phyloP scores from a whole-genome alignment of 1,140 invertebrate species.

The Fopius arisanus region DNA sequence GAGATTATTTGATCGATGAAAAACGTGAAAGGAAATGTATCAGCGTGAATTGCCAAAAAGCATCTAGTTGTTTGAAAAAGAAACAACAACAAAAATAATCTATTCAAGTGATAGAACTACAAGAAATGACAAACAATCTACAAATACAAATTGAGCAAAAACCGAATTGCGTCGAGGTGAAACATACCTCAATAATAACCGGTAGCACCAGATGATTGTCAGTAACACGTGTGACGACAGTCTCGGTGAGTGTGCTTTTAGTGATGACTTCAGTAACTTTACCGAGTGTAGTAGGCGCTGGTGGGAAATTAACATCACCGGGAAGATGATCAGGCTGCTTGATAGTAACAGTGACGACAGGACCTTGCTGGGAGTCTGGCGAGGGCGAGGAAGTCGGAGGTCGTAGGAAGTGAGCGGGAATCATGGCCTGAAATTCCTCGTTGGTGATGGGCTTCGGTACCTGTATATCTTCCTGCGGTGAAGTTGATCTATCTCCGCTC shows the following conservation, averaged over 20 bases:
- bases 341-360: conserved; percentile 75
- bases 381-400: conserved; percentile 67
- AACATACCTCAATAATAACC: conserved; percentile 85
- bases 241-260: conserved; percentile 93
- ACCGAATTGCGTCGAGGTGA: background rate
- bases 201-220: conserved; percentile 86
- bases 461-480: conserved; percentile 64
- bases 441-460: conserved; percentile 85
- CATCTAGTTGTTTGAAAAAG: background rate
- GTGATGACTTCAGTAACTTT: conserved; percentile 91
- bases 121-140: background rate
- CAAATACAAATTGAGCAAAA: background rate
- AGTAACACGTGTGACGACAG: conserved; percentile 89
- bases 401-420: conserved; percentile 85
- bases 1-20: too few relatives aligned
- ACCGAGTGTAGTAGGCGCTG: conserved; percentile 82
- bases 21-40: background rate
- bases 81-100: background rate
- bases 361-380: conserved; percentile 62
- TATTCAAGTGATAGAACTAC: background rate
- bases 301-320: conserved; percentile 75
- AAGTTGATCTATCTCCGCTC: conserved; percentile 41
- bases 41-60: background rate
- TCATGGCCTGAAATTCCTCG: conserved; percentile 93
- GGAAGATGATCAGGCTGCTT: conserved; percentile 72